Evolutionary conservation across 2,113 vertebrate species (phyloP), one percentile per base, ranked within the genome.

Genomic region (Nibea albiflora): DNA sequence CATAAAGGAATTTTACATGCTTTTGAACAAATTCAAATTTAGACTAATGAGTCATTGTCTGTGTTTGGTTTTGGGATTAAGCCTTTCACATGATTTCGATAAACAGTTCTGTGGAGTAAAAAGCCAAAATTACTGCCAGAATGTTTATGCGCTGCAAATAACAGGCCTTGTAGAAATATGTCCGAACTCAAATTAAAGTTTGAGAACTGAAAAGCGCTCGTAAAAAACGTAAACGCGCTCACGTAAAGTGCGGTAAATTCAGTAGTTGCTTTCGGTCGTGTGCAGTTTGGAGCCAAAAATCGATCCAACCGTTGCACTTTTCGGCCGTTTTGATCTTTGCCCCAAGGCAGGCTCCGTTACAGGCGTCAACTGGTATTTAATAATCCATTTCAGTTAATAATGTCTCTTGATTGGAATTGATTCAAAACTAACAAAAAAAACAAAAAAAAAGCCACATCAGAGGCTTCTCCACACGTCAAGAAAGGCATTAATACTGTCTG

Each of bases 381-480:
- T 62, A 16, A 71, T 78, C 49, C 60, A 15, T 63, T 78, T 76
- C n/a, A 67, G 46, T 66, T 66, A 76, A 74, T 73, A 19, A 11
- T 35, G 44, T 71, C 35, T 61, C 73, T 70, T 56, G 24, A 26
- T 14, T 62, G 78, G 64, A 61, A 54, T 22, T 39, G 15, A 53
- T 63, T 12, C 44, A 49, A 28, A 74, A 57, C 24, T 26, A 26
- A 26, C 10, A 14, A 68, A 78, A 74, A 52, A 12, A 14, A 68
- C 76, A 68, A 78, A 12, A 14, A 68, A 78, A 68, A 78, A 19
- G 1, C 1, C 66, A 62, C 78, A 86, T 74, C 71, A 61, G 66
- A 72, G 53, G 50, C 49, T 65, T 11, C 12, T 49, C 42, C 68
- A 15, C 57, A 46, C 49, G 4, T 22, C 7, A 26, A 71, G 22